phyloP scores from a whole-genome alignment of 2,888 invertebrate genomes.

The Eristalis tenax region DNA sequence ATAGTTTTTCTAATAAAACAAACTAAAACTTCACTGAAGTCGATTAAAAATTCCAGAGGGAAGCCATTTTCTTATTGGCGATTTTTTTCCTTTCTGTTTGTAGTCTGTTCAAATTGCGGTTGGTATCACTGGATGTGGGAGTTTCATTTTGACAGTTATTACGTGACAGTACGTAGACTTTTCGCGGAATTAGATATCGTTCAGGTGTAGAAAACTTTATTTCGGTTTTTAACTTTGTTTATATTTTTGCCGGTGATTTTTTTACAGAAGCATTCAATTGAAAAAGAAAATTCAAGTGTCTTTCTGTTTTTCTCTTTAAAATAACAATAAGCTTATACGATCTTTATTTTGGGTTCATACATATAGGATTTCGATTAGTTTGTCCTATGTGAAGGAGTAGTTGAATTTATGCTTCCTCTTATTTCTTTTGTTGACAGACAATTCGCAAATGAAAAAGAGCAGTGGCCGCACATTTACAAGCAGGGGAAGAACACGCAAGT shows the following conservation, averaged over 20 bases:
- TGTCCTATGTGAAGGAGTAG: neutral
- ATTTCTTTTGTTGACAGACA: too few relatives aligned
- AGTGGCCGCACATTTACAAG: neutral
- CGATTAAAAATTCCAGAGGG: conserved; percentile 61
- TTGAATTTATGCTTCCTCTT: too few relatives aligned
- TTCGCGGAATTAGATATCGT: neutral
- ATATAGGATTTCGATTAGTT: neutral
- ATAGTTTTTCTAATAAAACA: conserved; percentile 3
- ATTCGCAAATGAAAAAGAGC: too few relatives aligned
- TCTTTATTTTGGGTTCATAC: too few relatives aligned
- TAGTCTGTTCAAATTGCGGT: neutral
- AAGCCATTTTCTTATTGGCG: conserved; percentile 67
- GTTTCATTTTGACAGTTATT: conserved; percentile 7
- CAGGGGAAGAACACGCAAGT: neutral
- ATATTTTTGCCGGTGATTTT: neutral
- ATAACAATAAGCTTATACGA: too few relatives aligned
- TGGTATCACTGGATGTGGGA: conserved; percentile 27
- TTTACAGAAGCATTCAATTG: too few relatives aligned
- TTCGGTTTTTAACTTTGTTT: neutral
- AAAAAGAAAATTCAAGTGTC: too few relatives aligned
- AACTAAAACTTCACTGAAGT: conserved; percentile 6
- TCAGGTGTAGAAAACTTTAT: neutral
- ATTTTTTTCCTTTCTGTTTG: conserved; percentile 45
- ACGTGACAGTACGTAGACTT: neutral
- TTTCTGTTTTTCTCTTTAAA: too few relatives aligned